Evolutionary conservation across 2,888 invertebrate genomes (phyloP), one percentile per base, ranked within the genome.

Genomic region (Amiota communis): DNA sequence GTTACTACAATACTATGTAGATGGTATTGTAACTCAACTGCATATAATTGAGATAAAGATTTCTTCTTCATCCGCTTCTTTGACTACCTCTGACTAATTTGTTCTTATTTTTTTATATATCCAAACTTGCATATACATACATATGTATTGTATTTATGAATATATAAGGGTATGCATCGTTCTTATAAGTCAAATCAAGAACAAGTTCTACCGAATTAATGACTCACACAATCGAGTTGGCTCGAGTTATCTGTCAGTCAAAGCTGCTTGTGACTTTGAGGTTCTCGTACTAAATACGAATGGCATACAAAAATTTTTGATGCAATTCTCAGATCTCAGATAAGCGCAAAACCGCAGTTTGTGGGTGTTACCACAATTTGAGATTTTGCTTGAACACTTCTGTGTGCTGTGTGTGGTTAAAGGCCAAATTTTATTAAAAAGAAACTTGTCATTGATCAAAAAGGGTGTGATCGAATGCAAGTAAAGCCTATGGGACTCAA

Each of bases 1-100:
- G 20, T 59, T 59, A 10, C 13, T 53, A 13, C 9, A 53, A 8
- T 20, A 17, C 8, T 57, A 17, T 15, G 57, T 8, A 56, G 3
- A 56, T 15, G 17, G 9, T 23, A 23, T n/a, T 57, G 59, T 17
- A 59, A 53, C 53, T 20, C 17, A 57, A 53, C 53, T 53, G 57
- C 17, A 57, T 57, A 17, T 59, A 64, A 64, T 65, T 65, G 65
- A 65, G 65, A 65, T 65, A 65, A 65, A 65, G 65, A 49, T 47
- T 64, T 65, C 47, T 49, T 46, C 65, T 65, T 15, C 65, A 17
- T 59, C 23, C 46, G 23, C n/a, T 17, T 47, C n/a, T 48, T 46
- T 36, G 36, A 36, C 36, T 36, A 36, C 63, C 46, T 63, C 46
- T 63, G 65, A 65, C 47, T 48, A 48, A 48, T 63, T 59, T 57